Base-by-base conservation (phyloP, 2,888 invertebrate species). In the Cheilosia grossa region DNA sequence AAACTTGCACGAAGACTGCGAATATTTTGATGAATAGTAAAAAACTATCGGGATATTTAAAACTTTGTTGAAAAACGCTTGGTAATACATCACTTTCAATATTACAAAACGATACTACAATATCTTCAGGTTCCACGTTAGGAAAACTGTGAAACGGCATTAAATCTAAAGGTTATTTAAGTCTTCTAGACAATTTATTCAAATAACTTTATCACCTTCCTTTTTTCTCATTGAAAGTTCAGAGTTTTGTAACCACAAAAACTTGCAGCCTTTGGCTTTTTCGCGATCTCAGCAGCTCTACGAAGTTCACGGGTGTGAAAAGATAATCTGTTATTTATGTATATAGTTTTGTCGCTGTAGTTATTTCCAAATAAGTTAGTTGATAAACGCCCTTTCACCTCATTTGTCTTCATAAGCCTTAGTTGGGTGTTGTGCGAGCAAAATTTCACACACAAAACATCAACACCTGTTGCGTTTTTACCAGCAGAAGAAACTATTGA, bases 11-110 rank as follows among this genome's bases (percentile, higher is more conserved):
- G 44, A 44, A 44, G 44, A 44, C 42, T 42, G 42, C 42, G 42
- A 42, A 42, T 44, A 6, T 49, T 49, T 17, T 49, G 47, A 49
- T 49, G 47, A 19, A 49, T 49, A 49, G 19, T 19, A 49, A 21
- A 49, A 19, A 49, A 21, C 10, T 49, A 49, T 21, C 0, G 2
- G 44, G 44, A n/a, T 44, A 44, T 44, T 44, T n/a, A 44, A 2
- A 4, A 44, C 15, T 44, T 6, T 44, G n/a, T n/a, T 44, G 44
- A 44, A 44, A 44, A 44, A 44, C 44, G 44, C 44, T n/a, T n/a
- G 44, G 3, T 10, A 49, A 49, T 19, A 49, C 10, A 49, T 49
- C 49, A 19, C 49, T 49, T 3, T 17, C 49, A 49, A 19, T 19
- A 19, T 49, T 49, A 42, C 42, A 42, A 42, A 42, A 4, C 6